Evolutionary conservation across 2,113 vertebrate genomes (phyloP).

Genomic region (Phalacrocorax aristotelis): DNA sequence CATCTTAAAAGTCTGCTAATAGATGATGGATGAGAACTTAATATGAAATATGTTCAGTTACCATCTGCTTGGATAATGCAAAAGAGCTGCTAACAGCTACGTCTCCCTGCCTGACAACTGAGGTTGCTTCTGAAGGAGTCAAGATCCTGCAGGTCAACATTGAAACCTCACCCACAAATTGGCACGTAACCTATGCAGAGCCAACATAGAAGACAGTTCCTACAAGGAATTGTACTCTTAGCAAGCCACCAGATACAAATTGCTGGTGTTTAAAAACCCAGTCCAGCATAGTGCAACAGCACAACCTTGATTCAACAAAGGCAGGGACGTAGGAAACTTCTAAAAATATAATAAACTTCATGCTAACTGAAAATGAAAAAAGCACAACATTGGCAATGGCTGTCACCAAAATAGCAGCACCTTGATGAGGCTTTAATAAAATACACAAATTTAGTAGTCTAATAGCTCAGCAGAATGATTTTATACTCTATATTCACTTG

Average conservation of each 20-base stretch:
- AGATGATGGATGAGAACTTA: not conserved
- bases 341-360: not conserved
- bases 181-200: not conserved
- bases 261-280: not conserved
- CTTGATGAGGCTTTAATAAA: not conserved
- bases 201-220: not conserved
- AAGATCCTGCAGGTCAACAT: not conserved
- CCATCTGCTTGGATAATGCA: fast-evolving
- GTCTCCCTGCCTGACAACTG: not conserved
- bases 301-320: not conserved
- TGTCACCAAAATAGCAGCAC: not conserved
- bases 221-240: not conserved
- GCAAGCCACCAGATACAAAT: not conserved
- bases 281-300: not conserved
- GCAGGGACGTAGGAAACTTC: not conserved
- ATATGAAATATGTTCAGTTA: not conserved
- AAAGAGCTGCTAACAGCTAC: not conserved
- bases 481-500: not conserved
- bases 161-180: not conserved
- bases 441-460: not conserved
- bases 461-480: not conserved
- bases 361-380: not conserved
- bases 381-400: not conserved
- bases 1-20: not conserved
- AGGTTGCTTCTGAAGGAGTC: not conserved